Evolutionary conservation across 2,888 invertebrate species (phyloP), one percentile per base, ranked within the genome.

Genomic region (Leucoptera coffeella): DNA sequence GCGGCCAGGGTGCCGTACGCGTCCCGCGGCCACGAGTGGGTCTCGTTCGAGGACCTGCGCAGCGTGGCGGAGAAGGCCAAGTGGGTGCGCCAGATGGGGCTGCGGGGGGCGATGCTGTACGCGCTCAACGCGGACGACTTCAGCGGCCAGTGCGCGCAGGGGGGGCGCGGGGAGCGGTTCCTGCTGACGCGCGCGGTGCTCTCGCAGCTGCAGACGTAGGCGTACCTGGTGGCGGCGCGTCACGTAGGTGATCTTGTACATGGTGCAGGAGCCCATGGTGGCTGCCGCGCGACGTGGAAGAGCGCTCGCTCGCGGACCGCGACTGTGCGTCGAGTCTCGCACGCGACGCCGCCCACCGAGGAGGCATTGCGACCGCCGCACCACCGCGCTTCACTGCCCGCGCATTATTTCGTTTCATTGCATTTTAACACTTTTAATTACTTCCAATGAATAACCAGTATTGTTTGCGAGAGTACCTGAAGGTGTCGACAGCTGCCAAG

Each of bases 51-150:
- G 34, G 76, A 83, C 40, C 67, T 74, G 14, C 50, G 67, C 25
- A 91, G 90, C 51, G 69, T 87, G 2, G 61, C 59, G 28, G 76
- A 76, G 39, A 91, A 87, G 60, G 82, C 80, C 1, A 57, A 69
- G 31, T 87, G 72, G 50, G 75, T 85, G 2, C 74, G 73, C 41
- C 58, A 71, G 5, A 65, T 76, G 25, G 64, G 74, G 17, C 75
- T 85, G 38, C 82, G 82, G 25, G 92, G 92, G 15, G 84, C 82
- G 4, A 91, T 91, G 90, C 65, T 90, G 30, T 88, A 82, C 55
- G 82, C 85, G 7, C 60, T 92, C 13, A 90, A 90, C 45, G 73
- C 78, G 2, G 92, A 92, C 47, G 91, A 92, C 51, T 80, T 76
- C 47, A 62, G 58, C 27, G 77, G 77, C 4, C 46, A 51, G 11